These are phyloP conservation scores for Drosophila greeni DNA, from an alignment of 2,888 invertebrate genomes.

Conservation along the genomic window DNA sequence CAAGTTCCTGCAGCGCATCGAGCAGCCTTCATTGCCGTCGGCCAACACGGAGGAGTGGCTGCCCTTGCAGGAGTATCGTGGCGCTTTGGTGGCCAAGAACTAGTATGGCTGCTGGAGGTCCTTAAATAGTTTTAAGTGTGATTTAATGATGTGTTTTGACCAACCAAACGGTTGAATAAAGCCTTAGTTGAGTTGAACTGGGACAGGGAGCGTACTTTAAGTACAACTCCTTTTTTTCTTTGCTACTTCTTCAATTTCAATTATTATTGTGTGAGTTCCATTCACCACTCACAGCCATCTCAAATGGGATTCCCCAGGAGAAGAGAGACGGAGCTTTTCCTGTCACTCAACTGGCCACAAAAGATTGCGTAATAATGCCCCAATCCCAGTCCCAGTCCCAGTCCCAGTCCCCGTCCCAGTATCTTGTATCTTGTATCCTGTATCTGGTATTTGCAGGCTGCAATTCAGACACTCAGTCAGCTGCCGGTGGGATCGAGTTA, in stretches of 20 bases:
- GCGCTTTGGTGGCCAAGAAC: slow-evolving; percentile 2
- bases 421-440: slow-evolving; percentile 12
- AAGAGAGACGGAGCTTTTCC: slow-evolving; percentile 6
- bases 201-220: background rate
- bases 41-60: slow-evolving; percentile 18
- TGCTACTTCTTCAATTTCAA: background rate
- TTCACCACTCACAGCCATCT: background rate
- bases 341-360: slow-evolving; percentile 15
- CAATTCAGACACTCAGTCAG: slow-evolving; percentile 17
- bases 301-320: background rate
- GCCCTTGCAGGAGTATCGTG: slow-evolving; percentile 43
- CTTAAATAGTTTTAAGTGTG: background rate
- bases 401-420: too few species aligned
- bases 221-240: background rate
- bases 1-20: slow-evolving; percentile 12
- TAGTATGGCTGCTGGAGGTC: background rate
- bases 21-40: slow-evolving; percentile 20
- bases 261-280: background rate
- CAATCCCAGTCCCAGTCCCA: background rate
- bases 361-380: slow-evolving; percentile 37
- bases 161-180: background rate
- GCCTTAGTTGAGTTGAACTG: too few species aligned
- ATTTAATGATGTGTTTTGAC: background rate
- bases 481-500: slow-evolving; percentile 56
- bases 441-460: slow-evolving; percentile 22